These are phyloP conservation scores for Labia minor DNA, from an alignment of 2,888 invertebrate species.

Conservation along the genomic window DNA sequence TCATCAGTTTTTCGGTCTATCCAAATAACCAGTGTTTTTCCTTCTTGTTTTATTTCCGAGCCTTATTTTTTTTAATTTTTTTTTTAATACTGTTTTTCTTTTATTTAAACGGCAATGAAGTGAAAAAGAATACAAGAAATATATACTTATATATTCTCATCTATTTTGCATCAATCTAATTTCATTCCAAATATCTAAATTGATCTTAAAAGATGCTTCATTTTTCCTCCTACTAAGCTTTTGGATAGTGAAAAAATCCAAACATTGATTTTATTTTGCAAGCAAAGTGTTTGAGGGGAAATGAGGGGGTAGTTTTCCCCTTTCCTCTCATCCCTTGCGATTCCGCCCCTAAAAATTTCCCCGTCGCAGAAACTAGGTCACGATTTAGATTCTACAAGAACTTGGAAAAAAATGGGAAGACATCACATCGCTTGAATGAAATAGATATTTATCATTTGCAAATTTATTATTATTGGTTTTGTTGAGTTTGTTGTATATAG, in stretches of 20 bases:
- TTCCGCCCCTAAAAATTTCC: constrained; percentile 7
- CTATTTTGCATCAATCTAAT: no score
- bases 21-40: constrained; percentile 1
- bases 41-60: neutral
- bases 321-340: neutral
- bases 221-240: neutral
- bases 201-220: no score
- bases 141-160: no score
- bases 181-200: no score
- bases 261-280: constrained; percentile 13
- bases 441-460: no score
- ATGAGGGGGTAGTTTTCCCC: neutral
- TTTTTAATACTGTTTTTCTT: neutral
- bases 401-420: neutral
- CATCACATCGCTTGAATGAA: no score
- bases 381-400: neutral
- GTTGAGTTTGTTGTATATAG: no score
- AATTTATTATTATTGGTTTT: no score
- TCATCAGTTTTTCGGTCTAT: constrained; percentile 4
- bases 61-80: neutral
- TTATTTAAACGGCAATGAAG: neutral
- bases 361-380: neutral
- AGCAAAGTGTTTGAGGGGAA: constrained; percentile 7
- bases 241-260: constrained; percentile 3
- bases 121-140: constrained; percentile 3